phyloP scores from a whole-genome alignment of 2,888 invertebrate genomes.

The Tenthredo mesomela region DNA sequence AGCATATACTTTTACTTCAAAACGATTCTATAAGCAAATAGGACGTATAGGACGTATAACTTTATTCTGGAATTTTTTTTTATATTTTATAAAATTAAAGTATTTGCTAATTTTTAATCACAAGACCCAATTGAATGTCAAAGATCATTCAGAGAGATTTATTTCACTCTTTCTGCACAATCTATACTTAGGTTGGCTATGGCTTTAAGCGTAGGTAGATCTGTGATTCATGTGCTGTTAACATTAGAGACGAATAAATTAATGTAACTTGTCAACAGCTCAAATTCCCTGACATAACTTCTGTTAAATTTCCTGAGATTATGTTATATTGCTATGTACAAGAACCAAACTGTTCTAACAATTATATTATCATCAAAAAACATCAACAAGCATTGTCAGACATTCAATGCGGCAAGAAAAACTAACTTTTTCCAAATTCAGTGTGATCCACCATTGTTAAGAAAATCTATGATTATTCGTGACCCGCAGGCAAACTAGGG shows the following conservation, averaged over 20 bases:
- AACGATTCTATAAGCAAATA: background rate
- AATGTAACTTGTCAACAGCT: background rate
- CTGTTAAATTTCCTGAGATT: constrained; percentile 17
- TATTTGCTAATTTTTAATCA: constrained; percentile 14
- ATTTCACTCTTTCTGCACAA: background rate
- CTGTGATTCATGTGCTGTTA: background rate
- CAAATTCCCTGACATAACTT: background rate
- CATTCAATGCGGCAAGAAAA: background rate
- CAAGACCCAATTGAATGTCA: background rate
- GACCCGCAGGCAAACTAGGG: too few relatives aligned
- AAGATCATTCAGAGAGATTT: background rate
- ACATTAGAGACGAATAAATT: background rate
- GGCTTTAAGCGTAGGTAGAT: background rate
- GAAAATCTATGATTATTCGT: background rate
- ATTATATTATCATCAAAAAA: background rate
- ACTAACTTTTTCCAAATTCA: background rate
- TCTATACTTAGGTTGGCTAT: background rate
- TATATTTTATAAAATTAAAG: background rate
- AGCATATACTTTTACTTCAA: background rate
- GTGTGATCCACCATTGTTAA: background rate
- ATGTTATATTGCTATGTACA: background rate
- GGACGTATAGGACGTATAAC: background rate
- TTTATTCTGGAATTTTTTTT: background rate
- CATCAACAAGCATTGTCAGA: background rate
- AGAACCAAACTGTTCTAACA: background rate